phyloP scores from a whole-genome alignment of 2,888 invertebrate species.

The Nemurella pictetii region DNA sequence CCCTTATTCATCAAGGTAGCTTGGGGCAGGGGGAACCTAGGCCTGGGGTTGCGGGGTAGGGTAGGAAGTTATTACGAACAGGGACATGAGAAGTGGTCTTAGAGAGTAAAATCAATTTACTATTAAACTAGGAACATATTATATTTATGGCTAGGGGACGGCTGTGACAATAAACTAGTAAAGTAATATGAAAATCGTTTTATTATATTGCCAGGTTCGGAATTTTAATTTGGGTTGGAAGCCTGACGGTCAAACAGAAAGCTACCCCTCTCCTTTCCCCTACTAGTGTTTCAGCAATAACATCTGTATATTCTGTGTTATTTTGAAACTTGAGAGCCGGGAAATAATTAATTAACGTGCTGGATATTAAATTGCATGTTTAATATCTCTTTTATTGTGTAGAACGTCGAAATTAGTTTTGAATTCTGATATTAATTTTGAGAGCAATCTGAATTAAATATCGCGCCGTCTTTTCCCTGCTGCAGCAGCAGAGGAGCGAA shows the following conservation, averaged over 20 bases:
- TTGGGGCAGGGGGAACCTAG: constrained; percentile 26
- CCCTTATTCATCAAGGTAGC: constrained; percentile 40
- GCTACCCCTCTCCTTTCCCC: not conserved
- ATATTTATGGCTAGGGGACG: constrained; percentile 3
- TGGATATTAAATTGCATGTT: not conserved
- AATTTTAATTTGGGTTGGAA: constrained; percentile 25
- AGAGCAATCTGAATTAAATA: not conserved
- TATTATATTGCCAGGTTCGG: constrained; percentile 12
- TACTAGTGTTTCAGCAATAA: not conserved
- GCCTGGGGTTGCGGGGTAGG: constrained; percentile 21
- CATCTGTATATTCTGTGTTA: constrained; percentile 1
- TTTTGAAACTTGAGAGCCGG: not conserved
- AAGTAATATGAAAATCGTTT: constrained; percentile 19
- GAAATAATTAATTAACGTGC: not conserved
- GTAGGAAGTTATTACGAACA: constrained; percentile 19
- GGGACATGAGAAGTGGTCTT: constrained; percentile 30
- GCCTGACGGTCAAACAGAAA: constrained; percentile 10
- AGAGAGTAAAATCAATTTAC: constrained; percentile 32
- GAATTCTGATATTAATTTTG: not conserved
- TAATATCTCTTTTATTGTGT: not conserved
- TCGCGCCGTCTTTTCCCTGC: not conserved
- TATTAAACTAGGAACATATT: constrained; percentile 28
- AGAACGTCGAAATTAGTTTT: not conserved
- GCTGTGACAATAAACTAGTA: constrained; percentile 14
- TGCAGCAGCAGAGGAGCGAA: not conserved